Evolutionary conservation across 1,140 invertebrate genomes (phyloP), one percentile per base, ranked within the genome.

Genomic region (Mactra quadrangularis): DNA sequence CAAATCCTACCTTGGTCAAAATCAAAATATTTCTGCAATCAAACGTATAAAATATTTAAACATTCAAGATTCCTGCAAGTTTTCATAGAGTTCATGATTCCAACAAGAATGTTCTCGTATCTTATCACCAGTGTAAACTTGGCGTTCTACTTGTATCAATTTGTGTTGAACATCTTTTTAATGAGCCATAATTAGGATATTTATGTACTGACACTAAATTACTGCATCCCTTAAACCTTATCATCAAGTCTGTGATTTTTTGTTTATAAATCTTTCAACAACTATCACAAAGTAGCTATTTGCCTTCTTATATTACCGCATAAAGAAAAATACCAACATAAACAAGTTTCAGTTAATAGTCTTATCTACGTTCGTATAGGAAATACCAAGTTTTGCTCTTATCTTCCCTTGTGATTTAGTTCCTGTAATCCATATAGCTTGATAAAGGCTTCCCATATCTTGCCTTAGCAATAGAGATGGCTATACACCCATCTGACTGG

Each of bases 111-210:
- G n/a, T n/a, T 50, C 27, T 22, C 19, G 9, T 68, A 72, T 72
- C 70, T 72, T 72, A 72, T 72, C 70, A 38, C 0, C 3, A 3
- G 29, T 57, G 70, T 72, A 72, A 55, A 22, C 53, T 72, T 53
- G 50, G 70, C 70, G 35, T 55, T 72, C 50, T 35, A 19, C 50
- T 53, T 72, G 70, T 72, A 53, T 53, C 70, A 55, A 57, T 55
- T 72, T 72, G 70, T 72, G 70, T 72, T 38, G 29, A 57, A 72
- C 70, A 72, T 72, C 50, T 53, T 72, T 72, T 72, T 72, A 72
- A 72, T 72, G 70, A 72, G 70, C 33, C 19, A 47, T 72, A 72
- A 72, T 72, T 72, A 72, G 70, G 70, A n/a, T 72, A 72, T 72
- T 72, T 72, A 72, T 72, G 70, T 57, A 55, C 35, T 72, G 70